Base-by-base conservation (phyloP, 2,113 vertebrate species). In the Lucifuga dentata region DNA sequence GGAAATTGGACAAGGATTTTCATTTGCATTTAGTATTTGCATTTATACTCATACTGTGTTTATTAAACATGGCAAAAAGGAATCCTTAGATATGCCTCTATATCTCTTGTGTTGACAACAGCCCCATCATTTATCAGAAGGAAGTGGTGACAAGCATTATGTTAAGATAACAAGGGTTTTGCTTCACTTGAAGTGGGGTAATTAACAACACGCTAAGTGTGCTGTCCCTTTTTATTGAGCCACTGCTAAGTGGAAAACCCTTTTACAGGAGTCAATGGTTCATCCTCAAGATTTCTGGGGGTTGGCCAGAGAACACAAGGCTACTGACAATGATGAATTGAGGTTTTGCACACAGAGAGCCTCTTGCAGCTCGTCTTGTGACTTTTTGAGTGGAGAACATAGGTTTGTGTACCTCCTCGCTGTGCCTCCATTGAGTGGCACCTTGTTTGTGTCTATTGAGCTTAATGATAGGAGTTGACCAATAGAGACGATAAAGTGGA, bases 191-290 rank as follows among this genome's bases (percentile, higher is more conserved):
- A 69, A 83, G 67, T 73, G 76, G 63, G 41, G 68, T 78, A 82
- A 87, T 91, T 90, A 88, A 75, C 84, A 70, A 59, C 66, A 39
- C 82, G 56, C 78, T 86, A 72, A 79, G 81, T 86, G 87, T 86
- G 64, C 2, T 61, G 61, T 73, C 57, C 46, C 80, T 84, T 86
- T 87, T 85, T 83, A 86, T 78, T 68, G 80, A 80, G 70, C 63
- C 49, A 64, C 73, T 70, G 60, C 61, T 84, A 84, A 87, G 76
- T 87, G 82, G 73, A 80, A 71, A 64, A 48, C 77, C 68, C 68
- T 85, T 88, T 85, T 73, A 86, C 76, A 67, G 74, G 76, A 90
- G 73, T 86, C 80, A 81, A 57, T 81, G 84, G 77, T 78, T 85
- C 83, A 83, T 88, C 71, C 63, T 13, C 8, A 2, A 71, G 71